Conservation (phyloP, 1,140 invertebrate species). For the Metopolophium dirhodum region DNA sequence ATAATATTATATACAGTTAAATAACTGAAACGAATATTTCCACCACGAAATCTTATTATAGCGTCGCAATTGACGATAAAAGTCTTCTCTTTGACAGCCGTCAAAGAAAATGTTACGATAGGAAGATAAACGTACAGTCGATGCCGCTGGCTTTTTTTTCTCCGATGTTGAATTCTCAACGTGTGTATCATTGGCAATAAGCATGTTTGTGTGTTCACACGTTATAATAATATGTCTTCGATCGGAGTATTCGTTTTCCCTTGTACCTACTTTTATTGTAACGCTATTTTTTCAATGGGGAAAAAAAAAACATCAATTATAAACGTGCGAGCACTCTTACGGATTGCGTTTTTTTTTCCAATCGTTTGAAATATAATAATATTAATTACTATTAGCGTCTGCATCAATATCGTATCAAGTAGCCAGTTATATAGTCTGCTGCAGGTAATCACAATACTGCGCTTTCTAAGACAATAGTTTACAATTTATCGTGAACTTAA, state of each 20-base stretch:
- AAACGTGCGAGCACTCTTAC: neutral
- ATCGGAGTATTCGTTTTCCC: neutral
- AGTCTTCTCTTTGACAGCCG: slow-evolving; percentile 6
- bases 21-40: slow-evolving; percentile 17
- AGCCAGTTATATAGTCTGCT: neutral
- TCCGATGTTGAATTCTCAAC: neutral
- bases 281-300: neutral
- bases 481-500: neutral
- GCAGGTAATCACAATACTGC: neutral
- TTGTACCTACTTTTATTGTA: neutral
- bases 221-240: neutral
- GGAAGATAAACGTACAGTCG: neutral
- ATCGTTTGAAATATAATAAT: neutral
- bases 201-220: neutral
- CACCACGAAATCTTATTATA: neutral
- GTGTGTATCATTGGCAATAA: neutral
- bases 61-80: neutral
- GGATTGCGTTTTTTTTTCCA: neutral
- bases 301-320: neutral
- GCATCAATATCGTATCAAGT: neutral
- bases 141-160: neutral
- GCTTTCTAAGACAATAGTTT: neutral
- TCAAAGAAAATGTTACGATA: slow-evolving; percentile 3
- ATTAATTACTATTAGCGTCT: neutral
- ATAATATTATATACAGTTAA: slow-evolving; percentile 2